Conservation (phyloP, 2,888 invertebrate genomes). For the Trypoxylon attenuatum region DNA sequence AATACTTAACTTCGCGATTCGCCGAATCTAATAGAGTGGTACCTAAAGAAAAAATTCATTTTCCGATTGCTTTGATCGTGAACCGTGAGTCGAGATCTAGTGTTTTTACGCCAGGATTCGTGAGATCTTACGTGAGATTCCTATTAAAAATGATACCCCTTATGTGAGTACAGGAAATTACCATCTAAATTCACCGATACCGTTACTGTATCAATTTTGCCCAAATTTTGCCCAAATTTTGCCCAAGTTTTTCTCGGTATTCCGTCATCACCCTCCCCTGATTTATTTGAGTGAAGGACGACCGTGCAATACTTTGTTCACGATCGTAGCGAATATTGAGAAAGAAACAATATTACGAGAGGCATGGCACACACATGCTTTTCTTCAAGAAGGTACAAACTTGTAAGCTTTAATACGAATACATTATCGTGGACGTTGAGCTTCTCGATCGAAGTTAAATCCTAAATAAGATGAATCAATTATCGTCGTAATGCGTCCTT, state of each 20-base stretch:
- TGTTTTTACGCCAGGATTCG: background rate
- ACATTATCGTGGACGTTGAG: constrained; percentile 2
- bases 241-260: background rate
- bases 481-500: background rate
- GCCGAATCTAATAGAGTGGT: too few species aligned
- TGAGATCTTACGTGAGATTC: constrained; percentile 9
- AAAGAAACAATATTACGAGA: too few species aligned
- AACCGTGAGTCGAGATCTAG: too few species aligned
- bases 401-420: constrained; percentile 4
- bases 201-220: constrained; percentile 18
- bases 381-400: constrained; percentile 4
- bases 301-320: too few species aligned
- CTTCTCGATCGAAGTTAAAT: background rate
- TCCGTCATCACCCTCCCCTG: too few species aligned
- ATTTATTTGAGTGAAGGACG: too few species aligned
- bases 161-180: constrained; percentile 20
- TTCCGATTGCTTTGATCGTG: too few species aligned
- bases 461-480: background rate
- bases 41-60: too few species aligned
- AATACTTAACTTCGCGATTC: constrained; percentile 4
- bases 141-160: constrained; percentile 32
- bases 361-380: constrained; percentile 7
- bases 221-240: constrained; percentile 34
- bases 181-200: constrained; percentile 5
- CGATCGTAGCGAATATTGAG: too few species aligned